Percentiles rank a stretch among this genome's conserved stretches.
Conservation (phyloP, 1,140 invertebrate species). For the Bombus sylvicola region DNA sequence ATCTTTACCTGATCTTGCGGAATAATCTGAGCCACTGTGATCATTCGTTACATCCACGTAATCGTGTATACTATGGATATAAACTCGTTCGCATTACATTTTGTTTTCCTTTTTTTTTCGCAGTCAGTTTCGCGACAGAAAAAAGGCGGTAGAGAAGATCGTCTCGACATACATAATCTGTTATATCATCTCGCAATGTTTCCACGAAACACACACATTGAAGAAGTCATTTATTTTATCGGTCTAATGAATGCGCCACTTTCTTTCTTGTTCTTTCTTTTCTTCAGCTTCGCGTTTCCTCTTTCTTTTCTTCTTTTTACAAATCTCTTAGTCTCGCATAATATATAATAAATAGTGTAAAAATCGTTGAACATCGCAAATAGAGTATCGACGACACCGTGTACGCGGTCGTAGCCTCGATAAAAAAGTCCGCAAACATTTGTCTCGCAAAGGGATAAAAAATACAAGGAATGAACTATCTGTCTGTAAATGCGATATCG, state of each 20-base stretch:
- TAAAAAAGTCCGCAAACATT: slow-evolving; percentile 29
- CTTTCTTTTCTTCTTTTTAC: not conserved
- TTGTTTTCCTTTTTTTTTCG: not conserved
- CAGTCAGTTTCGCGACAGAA: slow-evolving; percentile 8
- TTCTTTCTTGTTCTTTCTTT: not conserved
- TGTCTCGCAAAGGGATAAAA: slow-evolving; percentile 35
- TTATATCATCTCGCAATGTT: not conserved
- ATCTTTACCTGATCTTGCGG: slow-evolving; percentile 30
- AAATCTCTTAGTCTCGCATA: slow-evolving; percentile 23
- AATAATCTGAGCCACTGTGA: slow-evolving; percentile 20
- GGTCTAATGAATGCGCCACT: not conserved
- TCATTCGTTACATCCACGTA: slow-evolving; percentile 37
- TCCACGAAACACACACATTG: slow-evolving; percentile 10
- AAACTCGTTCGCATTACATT: slow-evolving; percentile 48
- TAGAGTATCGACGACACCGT: slow-evolving; percentile 18
- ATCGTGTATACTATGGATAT: slow-evolving; percentile 47
- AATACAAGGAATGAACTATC: slow-evolving; percentile 38
- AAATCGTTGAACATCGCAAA: slow-evolving; percentile 31
- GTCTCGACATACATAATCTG: slow-evolving; percentile 6
- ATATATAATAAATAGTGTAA: slow-evolving; percentile 36
- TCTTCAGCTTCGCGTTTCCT: not conserved
- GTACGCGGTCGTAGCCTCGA: not conserved
- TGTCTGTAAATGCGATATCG: slow-evolving; percentile 38
- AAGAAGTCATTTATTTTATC: slow-evolving; percentile 3
- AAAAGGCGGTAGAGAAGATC: not conserved